Conservation (phyloP, 2,113 vertebrate genomes). For the Neogale vison region DNA sequence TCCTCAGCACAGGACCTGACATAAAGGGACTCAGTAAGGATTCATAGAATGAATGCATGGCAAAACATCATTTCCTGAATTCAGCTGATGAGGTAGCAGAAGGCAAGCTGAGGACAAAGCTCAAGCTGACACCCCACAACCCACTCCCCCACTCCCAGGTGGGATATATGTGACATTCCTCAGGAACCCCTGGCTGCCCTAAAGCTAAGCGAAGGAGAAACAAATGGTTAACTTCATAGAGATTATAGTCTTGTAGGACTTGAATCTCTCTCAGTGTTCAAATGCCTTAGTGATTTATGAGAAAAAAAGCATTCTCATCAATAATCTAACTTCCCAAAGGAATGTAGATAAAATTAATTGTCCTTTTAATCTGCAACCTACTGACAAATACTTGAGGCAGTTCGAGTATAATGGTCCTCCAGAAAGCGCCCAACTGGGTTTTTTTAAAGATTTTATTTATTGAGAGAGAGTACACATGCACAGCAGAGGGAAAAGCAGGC, state of each 20-base stretch:
- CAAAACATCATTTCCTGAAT: background rate
- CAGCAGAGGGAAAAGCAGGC: too few relatives aligned
- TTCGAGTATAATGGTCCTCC: background rate
- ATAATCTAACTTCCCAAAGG: background rate
- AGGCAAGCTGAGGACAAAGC: background rate
- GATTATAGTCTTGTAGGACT: background rate
- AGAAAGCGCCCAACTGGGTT: background rate
- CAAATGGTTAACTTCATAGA: background rate
- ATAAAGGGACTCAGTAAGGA: background rate
- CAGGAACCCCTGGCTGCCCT: background rate
- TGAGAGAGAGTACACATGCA: accelerated
- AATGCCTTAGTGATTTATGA: background rate
- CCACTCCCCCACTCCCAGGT: background rate
- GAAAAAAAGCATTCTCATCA: background rate
- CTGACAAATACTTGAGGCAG: background rate
- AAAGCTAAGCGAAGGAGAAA: background rate
- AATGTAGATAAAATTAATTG: background rate
- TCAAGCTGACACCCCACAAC: background rate
- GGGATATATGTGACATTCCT: background rate
- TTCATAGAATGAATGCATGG: background rate
- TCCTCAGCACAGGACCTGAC: background rate
- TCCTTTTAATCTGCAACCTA: background rate
- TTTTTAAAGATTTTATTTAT: background rate
- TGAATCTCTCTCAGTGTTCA: background rate
- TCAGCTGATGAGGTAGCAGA: background rate